Evolutionary conservation across 1,140 invertebrate species (phyloP).

Genomic region (Harpegnathos saltator): DNA sequence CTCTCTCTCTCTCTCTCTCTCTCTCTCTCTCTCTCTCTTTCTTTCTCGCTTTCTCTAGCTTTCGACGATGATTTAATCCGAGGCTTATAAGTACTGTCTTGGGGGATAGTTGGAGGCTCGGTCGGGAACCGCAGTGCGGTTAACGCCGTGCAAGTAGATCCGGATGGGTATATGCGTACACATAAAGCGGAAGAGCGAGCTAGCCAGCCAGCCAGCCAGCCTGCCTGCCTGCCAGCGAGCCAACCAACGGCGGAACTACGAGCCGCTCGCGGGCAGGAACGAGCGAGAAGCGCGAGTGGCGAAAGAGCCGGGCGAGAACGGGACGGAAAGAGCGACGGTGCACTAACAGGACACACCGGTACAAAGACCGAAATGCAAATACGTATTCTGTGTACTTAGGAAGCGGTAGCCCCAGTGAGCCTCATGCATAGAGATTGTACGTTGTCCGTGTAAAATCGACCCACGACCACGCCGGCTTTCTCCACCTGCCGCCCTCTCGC

Average conservation of each 20-base stretch:
- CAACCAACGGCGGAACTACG: neutral
- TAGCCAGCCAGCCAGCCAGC: constrained; percentile 40
- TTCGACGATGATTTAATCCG: constrained; percentile 74
- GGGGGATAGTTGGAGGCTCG: constrained; percentile 65
- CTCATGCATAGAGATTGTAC: constrained; percentile 85
- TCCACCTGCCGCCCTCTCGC: constrained; percentile 23
- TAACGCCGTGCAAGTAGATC: constrained; percentile 79
- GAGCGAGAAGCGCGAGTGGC: neutral
- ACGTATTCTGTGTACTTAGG: constrained; percentile 85
- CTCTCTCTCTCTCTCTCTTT: constrained; percentile 37
- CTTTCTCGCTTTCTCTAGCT: constrained; percentile 37
- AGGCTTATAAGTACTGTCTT: constrained; percentile 71
- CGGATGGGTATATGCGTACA: constrained; percentile 63
- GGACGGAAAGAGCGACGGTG: constrained; percentile 24
- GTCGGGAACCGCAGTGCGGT: constrained; percentile 81
- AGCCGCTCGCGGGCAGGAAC: neutral
- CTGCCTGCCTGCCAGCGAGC: constrained; percentile 41
- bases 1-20: constrained; percentile 29
- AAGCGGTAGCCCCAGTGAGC: constrained; percentile 82
- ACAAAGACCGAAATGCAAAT: constrained; percentile 85
- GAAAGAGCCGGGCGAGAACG: neutral
- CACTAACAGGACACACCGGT: constrained; percentile 80
- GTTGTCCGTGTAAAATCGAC: constrained; percentile 81
- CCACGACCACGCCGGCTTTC: constrained; percentile 66
- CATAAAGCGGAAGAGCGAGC: neutral